Evolutionary conservation across 2,797 vertebrate genomes (phyloP).

Genomic region (Trachops cirrhosus): DNA sequence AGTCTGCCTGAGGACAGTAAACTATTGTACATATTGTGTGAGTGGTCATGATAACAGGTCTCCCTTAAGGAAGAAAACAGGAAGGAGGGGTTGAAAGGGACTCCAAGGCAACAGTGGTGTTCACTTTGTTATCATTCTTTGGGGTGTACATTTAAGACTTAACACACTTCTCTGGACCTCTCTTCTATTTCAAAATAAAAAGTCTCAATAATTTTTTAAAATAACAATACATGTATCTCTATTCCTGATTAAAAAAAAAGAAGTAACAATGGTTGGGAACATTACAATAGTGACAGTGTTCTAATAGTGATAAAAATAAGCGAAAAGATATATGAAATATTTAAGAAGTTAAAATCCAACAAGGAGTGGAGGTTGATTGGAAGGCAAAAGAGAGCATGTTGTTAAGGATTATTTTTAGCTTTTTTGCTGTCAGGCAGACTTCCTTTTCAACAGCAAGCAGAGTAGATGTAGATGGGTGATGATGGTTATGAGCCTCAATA

Average conservation of each 20-base stretch:
- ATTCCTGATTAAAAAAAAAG: not conserved
- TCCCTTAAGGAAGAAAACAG: not conserved
- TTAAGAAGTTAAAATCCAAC: not conserved
- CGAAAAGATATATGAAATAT: not conserved
- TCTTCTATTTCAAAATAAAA: not conserved
- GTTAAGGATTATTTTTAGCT: not conserved
- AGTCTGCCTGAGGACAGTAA: not conserved
- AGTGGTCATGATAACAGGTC: not conserved
- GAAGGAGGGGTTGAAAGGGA: not conserved
- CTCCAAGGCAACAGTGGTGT: fast-evolving
- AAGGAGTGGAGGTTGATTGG: not conserved
- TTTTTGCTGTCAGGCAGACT: not conserved
- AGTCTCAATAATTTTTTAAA: not conserved
- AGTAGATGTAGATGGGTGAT: not conserved
- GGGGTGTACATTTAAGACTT: not conserved
- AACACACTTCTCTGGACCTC: not conserved
- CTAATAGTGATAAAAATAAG: not conserved
- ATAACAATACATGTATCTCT: not conserved
- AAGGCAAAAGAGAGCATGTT: not conserved
- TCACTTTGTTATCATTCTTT: not conserved
- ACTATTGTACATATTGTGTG: not conserved
- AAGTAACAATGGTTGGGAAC: not conserved
- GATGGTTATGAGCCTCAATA: not conserved
- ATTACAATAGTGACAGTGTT: not conserved
- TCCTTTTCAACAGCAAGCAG: not conserved